phyloP scores from a whole-genome alignment of 2,888 invertebrate genomes.

The Ornithoptera alexandrae region DNA sequence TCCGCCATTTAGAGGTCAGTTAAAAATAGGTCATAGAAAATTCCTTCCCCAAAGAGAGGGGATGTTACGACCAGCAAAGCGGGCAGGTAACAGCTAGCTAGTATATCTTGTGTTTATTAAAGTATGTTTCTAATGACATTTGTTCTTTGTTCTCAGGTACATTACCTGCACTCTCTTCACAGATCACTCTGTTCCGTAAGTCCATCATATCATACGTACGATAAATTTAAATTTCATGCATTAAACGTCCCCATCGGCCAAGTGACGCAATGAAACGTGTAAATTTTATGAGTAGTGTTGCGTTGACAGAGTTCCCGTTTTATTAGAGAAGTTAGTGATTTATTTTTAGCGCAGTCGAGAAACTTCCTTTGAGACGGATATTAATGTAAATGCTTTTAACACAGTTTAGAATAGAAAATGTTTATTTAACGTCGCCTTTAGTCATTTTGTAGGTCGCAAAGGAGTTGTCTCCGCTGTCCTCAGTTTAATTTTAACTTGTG shows the following conservation, averaged over 20 bases:
- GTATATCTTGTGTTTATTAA: too few species aligned
- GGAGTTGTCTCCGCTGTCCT: constrained; percentile 6
- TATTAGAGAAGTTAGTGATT: constrained; percentile 23
- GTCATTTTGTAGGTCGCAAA: constrained; percentile 11
- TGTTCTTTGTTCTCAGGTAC: constrained; percentile 5
- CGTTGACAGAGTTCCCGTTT: constrained; percentile 12
- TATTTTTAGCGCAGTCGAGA: constrained; percentile 17
- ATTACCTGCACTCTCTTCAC: background rate
- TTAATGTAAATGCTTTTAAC: constrained; percentile 15
- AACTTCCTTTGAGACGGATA: constrained; percentile 12
- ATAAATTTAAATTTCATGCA: constrained; percentile 1
- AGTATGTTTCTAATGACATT: background rate
- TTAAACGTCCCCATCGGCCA: background rate
- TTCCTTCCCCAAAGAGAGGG: too few species aligned
- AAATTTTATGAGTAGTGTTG: constrained; percentile 4
- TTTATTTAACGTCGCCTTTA: constrained; percentile 4
- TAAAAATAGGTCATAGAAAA: too few species aligned
- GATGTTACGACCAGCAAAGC: too few species aligned
- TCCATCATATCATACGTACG: background rate
- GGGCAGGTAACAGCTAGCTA: too few species aligned
- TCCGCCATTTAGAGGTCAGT: too few species aligned
- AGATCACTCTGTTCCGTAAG: constrained; percentile 3
- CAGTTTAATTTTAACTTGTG: background rate
- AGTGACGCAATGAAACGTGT: constrained; percentile 5
- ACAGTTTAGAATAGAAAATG: constrained; percentile 16